These are phyloP conservation scores for Drosophila athabasca DNA, from an alignment of 1,140 invertebrate genomes.

Conservation along the genomic window DNA sequence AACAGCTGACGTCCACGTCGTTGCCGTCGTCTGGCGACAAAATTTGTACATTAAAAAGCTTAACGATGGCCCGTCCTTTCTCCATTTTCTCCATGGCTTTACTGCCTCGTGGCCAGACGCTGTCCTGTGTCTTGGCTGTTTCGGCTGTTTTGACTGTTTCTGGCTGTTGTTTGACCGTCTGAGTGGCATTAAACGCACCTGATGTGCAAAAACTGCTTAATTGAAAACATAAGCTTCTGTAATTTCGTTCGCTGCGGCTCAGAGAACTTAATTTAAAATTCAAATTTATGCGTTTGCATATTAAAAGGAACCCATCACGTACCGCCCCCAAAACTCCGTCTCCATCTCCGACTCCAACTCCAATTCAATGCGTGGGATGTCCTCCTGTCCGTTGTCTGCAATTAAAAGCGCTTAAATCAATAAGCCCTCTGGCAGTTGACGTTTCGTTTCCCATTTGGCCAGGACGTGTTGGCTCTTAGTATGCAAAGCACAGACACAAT, in stretches of 20 bases:
- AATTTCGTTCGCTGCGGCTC: constrained; percentile 47
- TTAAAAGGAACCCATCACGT: constrained; percentile 59
- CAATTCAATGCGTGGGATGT: background rate
- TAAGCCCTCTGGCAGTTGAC: constrained; percentile 50
- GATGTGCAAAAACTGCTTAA: constrained; percentile 79
- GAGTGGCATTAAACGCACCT: constrained; percentile 73
- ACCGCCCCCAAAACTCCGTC: background rate
- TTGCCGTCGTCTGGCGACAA: constrained; percentile 18
- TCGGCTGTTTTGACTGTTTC: constrained; percentile 3
- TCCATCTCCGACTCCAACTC: background rate
- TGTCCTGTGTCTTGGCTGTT: background rate
- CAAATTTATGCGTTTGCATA: constrained; percentile 71
- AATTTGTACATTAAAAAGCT: constrained; percentile 72
- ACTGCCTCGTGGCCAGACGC: background rate
- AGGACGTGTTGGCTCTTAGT: constrained; percentile 46
- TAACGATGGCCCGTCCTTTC: constrained; percentile 47
- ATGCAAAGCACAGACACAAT: constrained; percentile 55
- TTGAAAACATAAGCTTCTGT: constrained; percentile 79
- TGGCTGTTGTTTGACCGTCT: constrained; percentile 38
- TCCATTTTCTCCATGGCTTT: constrained; percentile 27
- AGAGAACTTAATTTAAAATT: constrained; percentile 62
- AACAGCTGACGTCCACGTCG: constrained; percentile 49
- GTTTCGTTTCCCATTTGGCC: constrained; percentile 58
- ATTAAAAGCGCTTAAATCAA: constrained; percentile 75
- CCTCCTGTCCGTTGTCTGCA: constrained; percentile 50